A percentile compares a stretch with the other conserved stretches of the same genome.
These are phyloP conservation scores for Ageneiosus marmoratus DNA, from an alignment of 2,113 vertebrate species.

Conservation along the genomic window DNA sequence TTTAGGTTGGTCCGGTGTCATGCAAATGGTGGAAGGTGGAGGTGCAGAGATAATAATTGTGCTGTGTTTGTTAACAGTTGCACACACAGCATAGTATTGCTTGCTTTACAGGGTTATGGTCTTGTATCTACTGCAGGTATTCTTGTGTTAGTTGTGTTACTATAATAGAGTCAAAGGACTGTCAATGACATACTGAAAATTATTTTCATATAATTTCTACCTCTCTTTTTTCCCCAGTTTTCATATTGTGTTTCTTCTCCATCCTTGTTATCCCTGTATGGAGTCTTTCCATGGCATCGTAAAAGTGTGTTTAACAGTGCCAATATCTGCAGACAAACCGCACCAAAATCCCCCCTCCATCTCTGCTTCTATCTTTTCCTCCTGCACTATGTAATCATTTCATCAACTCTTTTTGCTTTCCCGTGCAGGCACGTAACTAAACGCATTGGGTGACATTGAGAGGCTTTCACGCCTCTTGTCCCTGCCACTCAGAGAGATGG, in stretches of 20 bases:
- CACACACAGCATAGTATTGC: neutral
- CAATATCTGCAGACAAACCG: constrained; percentile 65
- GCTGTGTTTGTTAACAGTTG: neutral
- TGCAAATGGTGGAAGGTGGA: constrained; percentile 56
- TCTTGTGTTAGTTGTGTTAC: neutral
- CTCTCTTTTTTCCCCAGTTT: neutral
- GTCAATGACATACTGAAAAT: neutral
- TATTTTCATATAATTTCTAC: neutral
- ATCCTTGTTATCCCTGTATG: constrained; percentile 32
- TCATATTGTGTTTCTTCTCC: neutral
- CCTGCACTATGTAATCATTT: constrained; percentile 77
- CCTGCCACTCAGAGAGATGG: constrained; percentile 69
- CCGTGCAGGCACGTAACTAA: constrained; percentile 74
- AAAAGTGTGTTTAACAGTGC: constrained; percentile 73
- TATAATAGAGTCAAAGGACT: neutral
- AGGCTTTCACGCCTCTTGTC: constrained; percentile 74
- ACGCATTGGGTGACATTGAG: constrained; percentile 77
- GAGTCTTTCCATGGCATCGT: constrained; percentile 65
- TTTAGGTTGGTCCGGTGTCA: constrained; percentile 54
- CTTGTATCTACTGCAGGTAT: neutral
- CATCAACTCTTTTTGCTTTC: constrained; percentile 75
- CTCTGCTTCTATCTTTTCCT: constrained; percentile 50
- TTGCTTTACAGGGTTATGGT: neutral
- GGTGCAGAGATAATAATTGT: constrained; percentile 4
- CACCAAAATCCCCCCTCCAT: constrained; percentile 54